These are phyloP conservation scores for Oreochromis niloticus DNA, from an alignment of 2,113 vertebrate genomes.

Conservation along the genomic window DNA sequence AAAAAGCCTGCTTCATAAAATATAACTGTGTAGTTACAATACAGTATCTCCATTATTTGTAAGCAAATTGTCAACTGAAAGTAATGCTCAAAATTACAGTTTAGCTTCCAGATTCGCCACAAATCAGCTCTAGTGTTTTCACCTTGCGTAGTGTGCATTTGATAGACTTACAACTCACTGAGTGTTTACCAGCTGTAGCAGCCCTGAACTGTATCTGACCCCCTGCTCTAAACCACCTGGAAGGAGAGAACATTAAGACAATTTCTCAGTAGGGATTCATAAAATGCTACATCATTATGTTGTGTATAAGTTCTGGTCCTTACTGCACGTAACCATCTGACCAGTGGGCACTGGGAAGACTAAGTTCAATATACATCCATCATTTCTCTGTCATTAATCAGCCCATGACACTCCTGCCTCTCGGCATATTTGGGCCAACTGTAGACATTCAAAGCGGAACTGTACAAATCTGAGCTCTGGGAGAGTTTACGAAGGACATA, in stretches of 20 bases:
- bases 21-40: neutral
- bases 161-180: neutral
- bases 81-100: neutral
- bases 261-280: slow-evolving; percentile 34
- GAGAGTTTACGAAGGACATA: neutral
- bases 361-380: neutral
- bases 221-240: slow-evolving; percentile 28
- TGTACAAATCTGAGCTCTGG: neutral
- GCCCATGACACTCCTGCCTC: neutral
- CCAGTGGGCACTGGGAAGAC: neutral
- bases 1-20: neutral
- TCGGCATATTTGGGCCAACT: neutral
- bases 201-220: slow-evolving; percentile 36
- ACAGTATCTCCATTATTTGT: neutral
- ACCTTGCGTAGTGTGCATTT: neutral
- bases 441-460: neutral
- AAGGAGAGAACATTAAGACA: slow-evolving; percentile 24
- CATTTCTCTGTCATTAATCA: neutral
- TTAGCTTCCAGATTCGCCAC: neutral
- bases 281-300: slow-evolving; percentile 22
- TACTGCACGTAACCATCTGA: neutral
- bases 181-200: neutral
- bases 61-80: neutral
- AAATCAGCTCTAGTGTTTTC: neutral
- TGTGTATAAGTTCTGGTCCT: slow-evolving; percentile 2